Base-by-base conservation (phyloP, 2,888 invertebrate species). In the Drosophila neotestacea region DNA sequence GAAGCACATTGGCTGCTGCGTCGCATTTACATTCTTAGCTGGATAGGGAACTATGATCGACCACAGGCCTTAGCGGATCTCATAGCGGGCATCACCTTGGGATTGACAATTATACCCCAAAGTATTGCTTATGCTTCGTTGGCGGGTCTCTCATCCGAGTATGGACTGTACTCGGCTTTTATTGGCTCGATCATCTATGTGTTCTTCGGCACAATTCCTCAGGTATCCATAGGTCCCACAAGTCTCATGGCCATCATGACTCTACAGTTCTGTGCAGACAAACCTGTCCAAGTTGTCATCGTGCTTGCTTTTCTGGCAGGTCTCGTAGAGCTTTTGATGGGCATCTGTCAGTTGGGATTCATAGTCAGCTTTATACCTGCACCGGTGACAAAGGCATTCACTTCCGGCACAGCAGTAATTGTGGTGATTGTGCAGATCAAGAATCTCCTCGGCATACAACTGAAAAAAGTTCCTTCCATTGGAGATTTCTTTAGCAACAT, bases 151-250 rank as follows among this genome's bases (percentile, higher is more conserved):
- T 95, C 96, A 16, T 95, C 98, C 9, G 96, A 98, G 94, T 97
- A 97, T 93, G 99, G 98, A 0, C 94, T 99, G 27, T 98, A 98
- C 92, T 97, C 98, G 2, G 96, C 98, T 0, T 97, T 98, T 91
- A 94, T 98, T 92, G 97, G 96, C n/a, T 96, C 96, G 58, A 96
- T 98, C 85, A 94, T 98, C 59, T 99, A 99, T 93, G 86, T 96
- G 59, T 92, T 97, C 81, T 95, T 98, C 85, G 98, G 98, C 42
- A 97, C 97, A 0, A 95, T 96, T 76, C 96, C 95, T 90, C 96
- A 97, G 93, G 96, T 97, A 3, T 96, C 96, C 0, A 96, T 97
- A 77, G 97, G 98, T n/a, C 98, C 98, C 0, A 98, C 98, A 0
- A 97, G 98, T 81, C 94, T 98, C 69, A 97, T 98, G 97, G 96